phyloP scores from a whole-genome alignment of 1,140 invertebrate genomes.

The Ctenoplectra terminalis region DNA sequence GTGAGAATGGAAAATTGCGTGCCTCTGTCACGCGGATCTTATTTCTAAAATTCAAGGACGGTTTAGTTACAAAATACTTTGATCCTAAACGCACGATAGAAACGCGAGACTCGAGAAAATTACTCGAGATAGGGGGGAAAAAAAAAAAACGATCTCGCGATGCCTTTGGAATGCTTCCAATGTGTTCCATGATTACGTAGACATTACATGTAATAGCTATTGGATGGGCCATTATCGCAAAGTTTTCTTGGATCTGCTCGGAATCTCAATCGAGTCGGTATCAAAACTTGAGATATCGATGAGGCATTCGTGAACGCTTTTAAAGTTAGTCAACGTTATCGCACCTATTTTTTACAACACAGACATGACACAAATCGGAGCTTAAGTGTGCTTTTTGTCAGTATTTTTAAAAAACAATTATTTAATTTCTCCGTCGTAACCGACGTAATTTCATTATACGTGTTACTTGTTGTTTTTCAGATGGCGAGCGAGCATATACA shows the following conservation, averaged over 20 bases:
- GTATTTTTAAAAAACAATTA: no score
- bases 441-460: no score
- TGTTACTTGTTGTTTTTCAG: conserved; percentile 78
- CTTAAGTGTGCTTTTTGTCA: neutral
- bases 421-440: neutral
- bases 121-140: no score
- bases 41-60: neutral
- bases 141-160: neutral
- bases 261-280: neutral
- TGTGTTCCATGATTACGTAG: neutral
- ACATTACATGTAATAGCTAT: neutral
- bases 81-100: no score
- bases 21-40: neutral
- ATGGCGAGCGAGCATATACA: conserved; percentile 90
- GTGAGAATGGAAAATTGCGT: neutral
- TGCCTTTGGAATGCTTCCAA: conserved; percentile 39
- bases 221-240: neutral
- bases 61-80: neutral
- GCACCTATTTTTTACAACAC: no score
- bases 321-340: no score
- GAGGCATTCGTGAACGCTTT: no score
- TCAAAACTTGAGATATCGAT: no score
- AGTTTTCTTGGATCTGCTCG: neutral
- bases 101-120: neutral
- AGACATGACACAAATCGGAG: neutral